Conservation (phyloP, 2,888 invertebrate species). For the Monochamus alternatus region DNA sequence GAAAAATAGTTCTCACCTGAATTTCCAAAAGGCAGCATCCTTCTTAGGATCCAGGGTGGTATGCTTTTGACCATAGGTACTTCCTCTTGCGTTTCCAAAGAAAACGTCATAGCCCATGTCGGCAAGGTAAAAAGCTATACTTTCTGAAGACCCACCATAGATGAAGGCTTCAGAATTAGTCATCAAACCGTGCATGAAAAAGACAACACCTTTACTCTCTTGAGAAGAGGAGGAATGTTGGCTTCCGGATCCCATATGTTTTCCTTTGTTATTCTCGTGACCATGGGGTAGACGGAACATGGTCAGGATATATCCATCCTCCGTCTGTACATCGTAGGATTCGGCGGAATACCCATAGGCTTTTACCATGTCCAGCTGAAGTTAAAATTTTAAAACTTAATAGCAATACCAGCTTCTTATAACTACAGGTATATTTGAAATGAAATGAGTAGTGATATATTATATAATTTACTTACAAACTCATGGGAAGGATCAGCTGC, state of each 20-base stretch:
- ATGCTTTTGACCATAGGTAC: constrained; percentile 73
- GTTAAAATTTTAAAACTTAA: not conserved
- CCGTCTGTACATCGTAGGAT: constrained; percentile 68
- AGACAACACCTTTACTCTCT: constrained; percentile 71
- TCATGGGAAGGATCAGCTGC: not conserved
- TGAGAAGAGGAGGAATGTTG: not conserved
- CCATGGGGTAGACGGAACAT: constrained; percentile 64
- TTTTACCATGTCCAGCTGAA: constrained; percentile 67
- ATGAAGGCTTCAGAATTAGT: constrained; percentile 74
- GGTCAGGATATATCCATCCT: constrained; percentile 70
- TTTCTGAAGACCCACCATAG: constrained; percentile 75
- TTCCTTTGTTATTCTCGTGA: not conserved
- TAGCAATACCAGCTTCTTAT: not conserved
- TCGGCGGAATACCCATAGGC: constrained; percentile 68
- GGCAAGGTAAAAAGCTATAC: constrained; percentile 70
- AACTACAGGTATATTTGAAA: too few species aligned
- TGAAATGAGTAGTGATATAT: not conserved
- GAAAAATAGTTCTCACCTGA: constrained; percentile 19
- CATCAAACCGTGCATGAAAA: constrained; percentile 85
- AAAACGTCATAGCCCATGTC: constrained; percentile 74
- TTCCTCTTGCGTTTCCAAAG: constrained; percentile 77
- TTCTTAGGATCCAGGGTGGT: constrained; percentile 62
- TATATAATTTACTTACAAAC: constrained; percentile 18
- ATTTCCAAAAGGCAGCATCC: constrained; percentile 68
- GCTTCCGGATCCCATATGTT: not conserved